Base-by-base conservation (phyloP, 2,888 invertebrate species). In the Spisula subtruncata region DNA sequence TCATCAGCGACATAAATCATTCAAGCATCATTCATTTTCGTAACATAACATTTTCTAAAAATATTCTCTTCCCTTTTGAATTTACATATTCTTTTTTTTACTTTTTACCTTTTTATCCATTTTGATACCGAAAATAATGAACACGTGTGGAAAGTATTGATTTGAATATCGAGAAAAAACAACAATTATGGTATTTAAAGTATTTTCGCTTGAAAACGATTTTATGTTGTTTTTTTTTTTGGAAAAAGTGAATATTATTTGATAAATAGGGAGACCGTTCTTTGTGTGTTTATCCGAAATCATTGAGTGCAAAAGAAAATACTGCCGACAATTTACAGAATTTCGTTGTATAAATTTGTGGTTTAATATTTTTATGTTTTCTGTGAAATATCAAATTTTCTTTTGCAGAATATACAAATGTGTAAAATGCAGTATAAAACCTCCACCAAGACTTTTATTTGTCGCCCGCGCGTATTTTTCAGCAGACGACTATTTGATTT, bases 1-100 rank as follows among this genome's bases (percentile, higher is more conserved):
- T 54, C 86, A 85, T 90, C 88, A 88, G 84, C 86, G 48, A 82
- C 84, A 84, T 90, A 82, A 84, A 90, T 87, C 90, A 87, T 90
- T 32, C 29, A 20, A 35, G 32, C 35, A 25, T 32, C 75, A 32
- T 75, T 32, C 75, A 75, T 75, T 75, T 75, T 41, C 75, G 12
- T 25, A 75, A 75, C 75, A 35, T 35, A 25, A 35, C 12, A 18
- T 32, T 32, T 75, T 75, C 32, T 75, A 16, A 35, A 25, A 25
- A 6, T 6, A 35, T 35, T 16, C 60, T 81, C 48, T 29, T 12
- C 48, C 84, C 66, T 71, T 51, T 51, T 84, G 60, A 56, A 85
- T 84, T 82, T 86, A 79, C 54, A n/a, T 48, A 60, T 81, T 71
- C 51, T 86, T 46, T 56, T n/a, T 86, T 20, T 20, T 20, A 12